Evolutionary conservation across 1,140 invertebrate species (phyloP).

Genomic region (Calosoma granatense): DNA sequence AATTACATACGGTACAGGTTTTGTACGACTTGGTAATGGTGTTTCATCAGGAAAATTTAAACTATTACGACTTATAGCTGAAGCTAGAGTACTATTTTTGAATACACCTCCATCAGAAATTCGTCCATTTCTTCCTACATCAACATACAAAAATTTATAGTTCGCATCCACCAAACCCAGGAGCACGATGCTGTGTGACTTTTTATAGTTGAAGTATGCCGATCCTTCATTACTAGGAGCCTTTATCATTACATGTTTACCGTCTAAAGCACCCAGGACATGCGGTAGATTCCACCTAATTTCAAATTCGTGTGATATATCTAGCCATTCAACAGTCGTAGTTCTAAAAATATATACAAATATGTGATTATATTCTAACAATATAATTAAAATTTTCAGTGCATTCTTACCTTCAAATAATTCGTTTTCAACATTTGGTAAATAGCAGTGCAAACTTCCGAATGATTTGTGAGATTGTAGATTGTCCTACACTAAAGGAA

Average conservation of each 20-base stretch:
- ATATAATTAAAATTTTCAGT: too few species aligned
- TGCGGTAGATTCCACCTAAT: slow-evolving; percentile 34
- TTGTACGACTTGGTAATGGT: slow-evolving; percentile 17
- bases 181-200: slow-evolving; percentile 28
- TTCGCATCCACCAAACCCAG: slow-evolving; percentile 33
- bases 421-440: too few species aligned
- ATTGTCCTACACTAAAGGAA: too few species aligned
- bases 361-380: too few species aligned
- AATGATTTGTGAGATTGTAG: too few species aligned
- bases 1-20: slow-evolving; percentile 19
- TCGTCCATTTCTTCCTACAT: slow-evolving; percentile 28
- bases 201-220: slow-evolving; percentile 36
- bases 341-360: too few species aligned
- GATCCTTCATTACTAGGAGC: slow-evolving; percentile 24
- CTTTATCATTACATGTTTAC: slow-evolving; percentile 26
- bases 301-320: slow-evolving; percentile 18
- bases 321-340: too few species aligned
- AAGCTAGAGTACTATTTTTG: slow-evolving; percentile 20
- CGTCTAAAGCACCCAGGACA: slow-evolving; percentile 34
- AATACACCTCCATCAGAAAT: slow-evolving; percentile 30
- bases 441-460: too few species aligned
- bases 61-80: slow-evolving; percentile 11
- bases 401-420: too few species aligned
- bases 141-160: slow-evolving; percentile 32
- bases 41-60: slow-evolving; percentile 13